Conservation (phyloP, 2,888 invertebrate genomes). For the Fragum whitleyi region DNA sequence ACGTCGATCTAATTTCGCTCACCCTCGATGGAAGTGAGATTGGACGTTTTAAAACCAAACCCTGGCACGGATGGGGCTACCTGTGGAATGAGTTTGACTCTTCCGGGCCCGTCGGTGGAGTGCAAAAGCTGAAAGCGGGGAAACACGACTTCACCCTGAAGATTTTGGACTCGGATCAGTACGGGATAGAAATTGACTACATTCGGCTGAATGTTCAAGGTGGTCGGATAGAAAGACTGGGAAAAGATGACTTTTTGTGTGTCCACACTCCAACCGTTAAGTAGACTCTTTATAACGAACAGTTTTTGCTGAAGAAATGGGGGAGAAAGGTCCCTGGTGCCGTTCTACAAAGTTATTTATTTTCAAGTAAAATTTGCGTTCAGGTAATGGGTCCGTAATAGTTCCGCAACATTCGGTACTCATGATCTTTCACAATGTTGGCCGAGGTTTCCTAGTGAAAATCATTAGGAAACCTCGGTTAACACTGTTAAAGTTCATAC, state of each 20-base stretch:
- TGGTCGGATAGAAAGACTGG: constrained; percentile 27
- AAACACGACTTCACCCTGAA: constrained; percentile 51
- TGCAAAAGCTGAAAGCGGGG: constrained; percentile 35
- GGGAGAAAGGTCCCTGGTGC: too few species aligned
- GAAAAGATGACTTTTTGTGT: constrained; percentile 56
- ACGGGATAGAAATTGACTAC: constrained; percentile 67
- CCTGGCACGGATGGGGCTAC: constrained; percentile 50
- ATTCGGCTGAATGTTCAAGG: constrained; percentile 61
- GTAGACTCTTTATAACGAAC: too few species aligned
- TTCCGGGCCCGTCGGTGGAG: constrained; percentile 56
- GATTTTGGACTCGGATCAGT: constrained; percentile 53
- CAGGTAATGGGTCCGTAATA: too few species aligned
- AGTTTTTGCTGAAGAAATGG: too few species aligned
- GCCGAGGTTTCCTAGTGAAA: too few species aligned
- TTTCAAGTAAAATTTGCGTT: too few species aligned
- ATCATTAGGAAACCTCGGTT: too few species aligned
- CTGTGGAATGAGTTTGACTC: constrained; percentile 62
- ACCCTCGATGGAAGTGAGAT: constrained; percentile 48
- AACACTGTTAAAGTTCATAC: too few species aligned
- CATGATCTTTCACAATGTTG: too few species aligned
- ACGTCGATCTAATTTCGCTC: constrained; percentile 49
- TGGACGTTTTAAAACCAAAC: constrained; percentile 50
- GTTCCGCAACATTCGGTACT: too few species aligned
- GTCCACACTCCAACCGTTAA: constrained; percentile 37
- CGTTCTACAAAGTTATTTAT: too few species aligned